phyloP scores from a whole-genome alignment of 1,140 invertebrate species.

The Calliopsis andreniformis region DNA sequence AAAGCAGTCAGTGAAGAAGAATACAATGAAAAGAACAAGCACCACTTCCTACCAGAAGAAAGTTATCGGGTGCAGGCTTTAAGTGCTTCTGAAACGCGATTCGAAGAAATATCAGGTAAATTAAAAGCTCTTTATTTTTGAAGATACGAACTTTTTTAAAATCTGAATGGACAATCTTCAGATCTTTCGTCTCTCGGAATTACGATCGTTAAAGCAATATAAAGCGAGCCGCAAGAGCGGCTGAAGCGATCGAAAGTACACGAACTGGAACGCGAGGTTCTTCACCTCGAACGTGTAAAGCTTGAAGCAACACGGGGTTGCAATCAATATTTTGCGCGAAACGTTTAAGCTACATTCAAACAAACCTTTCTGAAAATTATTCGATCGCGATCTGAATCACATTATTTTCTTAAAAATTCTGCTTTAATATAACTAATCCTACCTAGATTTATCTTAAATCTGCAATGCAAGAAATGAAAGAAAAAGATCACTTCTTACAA shows the following conservation, averaged over 20 bases:
- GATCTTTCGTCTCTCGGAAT: background rate
- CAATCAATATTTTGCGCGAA: slow-evolving; percentile 73
- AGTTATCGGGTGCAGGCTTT: slow-evolving; percentile 48
- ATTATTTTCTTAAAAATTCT: no score
- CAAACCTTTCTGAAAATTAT: background rate
- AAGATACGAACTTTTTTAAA: no score
- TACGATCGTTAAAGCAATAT: slow-evolving; percentile 23
- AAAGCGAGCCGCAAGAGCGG: slow-evolving; percentile 27
- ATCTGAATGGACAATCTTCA: background rate
- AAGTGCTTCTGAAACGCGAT: slow-evolving; percentile 27
- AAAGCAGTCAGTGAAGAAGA: slow-evolving; percentile 71
- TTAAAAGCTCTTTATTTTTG: no score
- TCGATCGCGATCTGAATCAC: slow-evolving; percentile 2
- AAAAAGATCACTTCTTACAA: no score
- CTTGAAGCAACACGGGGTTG: slow-evolving; percentile 63
- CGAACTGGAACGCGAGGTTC: slow-evolving; percentile 79
- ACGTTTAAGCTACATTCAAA: slow-evolving; percentile 54
- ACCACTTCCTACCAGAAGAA: slow-evolving; percentile 57
- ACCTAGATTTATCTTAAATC: no score
- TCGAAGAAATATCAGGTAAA: slow-evolving; percentile 42
- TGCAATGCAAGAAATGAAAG: no score
- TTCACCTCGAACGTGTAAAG: slow-evolving; percentile 74
- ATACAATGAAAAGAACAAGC: slow-evolving; percentile 66
- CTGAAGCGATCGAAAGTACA: slow-evolving; percentile 48
- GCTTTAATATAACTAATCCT: no score